phyloP scores from a whole-genome alignment of 2,797 vertebrate species.

The Zonotrichia albicollis region DNA sequence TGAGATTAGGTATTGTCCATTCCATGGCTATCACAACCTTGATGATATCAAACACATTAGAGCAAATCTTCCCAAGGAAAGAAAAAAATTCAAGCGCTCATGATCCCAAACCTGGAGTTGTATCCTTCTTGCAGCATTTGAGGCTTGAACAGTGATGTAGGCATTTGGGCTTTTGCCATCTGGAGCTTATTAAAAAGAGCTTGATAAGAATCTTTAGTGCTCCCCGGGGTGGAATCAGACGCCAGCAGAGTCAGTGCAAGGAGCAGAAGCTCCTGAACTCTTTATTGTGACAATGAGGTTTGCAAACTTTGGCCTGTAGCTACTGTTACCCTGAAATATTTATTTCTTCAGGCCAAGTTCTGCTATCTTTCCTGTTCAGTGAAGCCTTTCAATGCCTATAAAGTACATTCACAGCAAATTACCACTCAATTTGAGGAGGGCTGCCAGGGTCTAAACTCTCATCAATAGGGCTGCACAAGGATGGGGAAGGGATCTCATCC shows the following conservation, averaged over 20 bases:
- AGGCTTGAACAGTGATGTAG: constrained; percentile 45
- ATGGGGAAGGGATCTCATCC: not conserved
- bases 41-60: not conserved
- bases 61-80: constrained; percentile 18
- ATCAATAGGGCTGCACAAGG: not conserved
- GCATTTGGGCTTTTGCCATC: constrained; percentile 59
- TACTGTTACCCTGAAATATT: constrained; percentile 61
- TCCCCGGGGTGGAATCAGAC: constrained; percentile 56
- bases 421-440: not conserved
- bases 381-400: not conserved
- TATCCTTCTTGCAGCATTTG: not conserved
- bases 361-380: constrained; percentile 23
- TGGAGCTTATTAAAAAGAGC: constrained; percentile 63
- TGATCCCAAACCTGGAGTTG: not conserved
- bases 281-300: constrained; percentile 52
- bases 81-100: not conserved
- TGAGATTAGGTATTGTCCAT: not conserved
- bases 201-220: constrained; percentile 66
- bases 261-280: constrained; percentile 63
- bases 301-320: constrained; percentile 59
- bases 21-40: not conserved
- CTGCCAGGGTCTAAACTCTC: constrained; percentile 4
- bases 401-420: constrained; percentile 22
- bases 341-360: constrained; percentile 52
- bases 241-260: constrained; percentile 33